Conservation (phyloP, 37 sponge, comb jelly and placozoan genomes). For the Agelas oroides region DNA sequence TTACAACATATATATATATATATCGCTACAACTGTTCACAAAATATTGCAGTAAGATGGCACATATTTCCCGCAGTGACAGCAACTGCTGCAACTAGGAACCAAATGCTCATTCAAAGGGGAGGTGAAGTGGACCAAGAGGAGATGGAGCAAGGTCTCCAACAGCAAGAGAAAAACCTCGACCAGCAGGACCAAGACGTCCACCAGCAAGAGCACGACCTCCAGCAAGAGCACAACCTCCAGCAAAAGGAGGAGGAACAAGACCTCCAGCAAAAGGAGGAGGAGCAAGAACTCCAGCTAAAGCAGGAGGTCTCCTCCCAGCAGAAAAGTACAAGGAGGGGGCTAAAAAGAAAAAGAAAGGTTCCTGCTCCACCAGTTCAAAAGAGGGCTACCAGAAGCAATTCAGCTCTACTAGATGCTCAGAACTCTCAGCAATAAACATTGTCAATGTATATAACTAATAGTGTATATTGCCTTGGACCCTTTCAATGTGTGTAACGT, state of each 20-base stretch:
- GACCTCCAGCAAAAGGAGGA: not conserved
- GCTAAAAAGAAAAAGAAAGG: not conserved
- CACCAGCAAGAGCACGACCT: no score
- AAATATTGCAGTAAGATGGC: not conserved
- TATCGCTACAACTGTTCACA: not conserved
- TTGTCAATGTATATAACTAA: no score
- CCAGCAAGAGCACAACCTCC: no score
- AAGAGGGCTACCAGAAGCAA: not conserved
- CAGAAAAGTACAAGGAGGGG: no score
- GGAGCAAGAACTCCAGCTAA: not conserved
- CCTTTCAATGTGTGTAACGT: no score
- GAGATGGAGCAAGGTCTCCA: not conserved
- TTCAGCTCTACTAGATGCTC: not conserved
- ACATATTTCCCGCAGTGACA: not conserved
- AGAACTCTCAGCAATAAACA: no score
- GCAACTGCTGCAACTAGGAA: not conserved
- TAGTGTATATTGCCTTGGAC: no score
- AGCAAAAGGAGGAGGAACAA: not conserved
- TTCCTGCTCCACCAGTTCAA: not conserved
- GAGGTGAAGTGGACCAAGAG: not conserved
- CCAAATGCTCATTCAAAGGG: not conserved
- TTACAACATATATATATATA: not conserved
- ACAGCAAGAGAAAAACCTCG: not conserved
- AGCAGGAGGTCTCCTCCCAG: no score
- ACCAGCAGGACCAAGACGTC: not conserved